A percentile compares a stretch with the other conserved stretches of the same genome.
Evolutionary conservation across 2,113 vertebrate species (phyloP).

Genomic region (Mustela nigripes): DNA sequence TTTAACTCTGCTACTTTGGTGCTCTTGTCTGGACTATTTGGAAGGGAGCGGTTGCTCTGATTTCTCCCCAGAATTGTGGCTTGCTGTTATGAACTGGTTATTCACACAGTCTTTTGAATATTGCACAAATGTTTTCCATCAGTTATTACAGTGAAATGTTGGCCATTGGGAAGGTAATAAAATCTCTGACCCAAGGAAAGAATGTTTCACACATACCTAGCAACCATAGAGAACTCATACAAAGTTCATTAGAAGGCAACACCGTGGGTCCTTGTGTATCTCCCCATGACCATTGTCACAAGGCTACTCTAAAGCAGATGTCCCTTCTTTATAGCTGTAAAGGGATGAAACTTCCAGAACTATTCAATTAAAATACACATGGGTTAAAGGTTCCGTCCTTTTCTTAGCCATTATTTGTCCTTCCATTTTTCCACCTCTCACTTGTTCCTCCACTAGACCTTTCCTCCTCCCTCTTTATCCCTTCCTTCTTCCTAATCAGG

Average conservation of each 20-base stretch:
- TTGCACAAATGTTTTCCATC: constrained; percentile 59
- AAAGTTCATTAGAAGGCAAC: neutral
- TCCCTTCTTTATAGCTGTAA: neutral
- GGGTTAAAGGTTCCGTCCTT: neutral
- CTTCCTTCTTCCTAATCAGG: neutral
- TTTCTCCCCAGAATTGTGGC: constrained; percentile 5
- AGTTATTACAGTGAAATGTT: constrained; percentile 31
- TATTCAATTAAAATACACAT: neutral
- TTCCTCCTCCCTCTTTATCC: neutral
- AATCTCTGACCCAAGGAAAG: constrained; percentile 64
- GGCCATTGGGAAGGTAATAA: constrained; percentile 42
- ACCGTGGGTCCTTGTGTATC: neutral
- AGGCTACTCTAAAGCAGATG: neutral
- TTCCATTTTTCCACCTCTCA: neutral
- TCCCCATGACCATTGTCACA: neutral
- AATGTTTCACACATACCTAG: constrained; percentile 60
- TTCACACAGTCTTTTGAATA: neutral
- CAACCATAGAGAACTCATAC: neutral
- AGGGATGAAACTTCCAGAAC: neutral
- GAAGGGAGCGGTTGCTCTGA: neutral
- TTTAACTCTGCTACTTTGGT: neutral
- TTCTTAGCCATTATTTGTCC: neutral
- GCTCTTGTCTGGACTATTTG: neutral
- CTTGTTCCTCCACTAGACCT: neutral
- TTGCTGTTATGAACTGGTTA: neutral